phyloP scores from a whole-genome alignment of 30 jellyfish, hydroid and myxozoan genomes.

The Pseudorhiza aurosa region DNA sequence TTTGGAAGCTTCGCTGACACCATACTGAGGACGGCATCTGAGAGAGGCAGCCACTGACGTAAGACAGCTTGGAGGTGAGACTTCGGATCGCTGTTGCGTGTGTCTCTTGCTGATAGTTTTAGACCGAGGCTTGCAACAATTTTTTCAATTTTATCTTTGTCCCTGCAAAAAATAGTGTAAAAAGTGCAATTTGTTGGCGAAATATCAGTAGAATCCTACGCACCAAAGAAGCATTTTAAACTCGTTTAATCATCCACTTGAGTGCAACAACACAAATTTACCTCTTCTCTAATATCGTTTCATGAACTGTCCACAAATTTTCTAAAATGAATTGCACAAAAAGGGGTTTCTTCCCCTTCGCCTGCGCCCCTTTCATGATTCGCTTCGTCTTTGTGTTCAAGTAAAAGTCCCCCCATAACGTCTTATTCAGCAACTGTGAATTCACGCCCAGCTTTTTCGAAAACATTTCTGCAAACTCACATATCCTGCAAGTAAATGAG shows the following conservation, averaged over 20 bases:
- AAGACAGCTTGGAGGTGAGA: constrained; percentile 83
- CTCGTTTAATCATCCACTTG: too few species aligned
- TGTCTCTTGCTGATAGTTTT: constrained; percentile 83
- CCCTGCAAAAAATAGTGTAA: too few species aligned
- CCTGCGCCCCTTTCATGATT: constrained; percentile 89
- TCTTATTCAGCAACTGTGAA: constrained; percentile 50
- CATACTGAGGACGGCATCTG: constrained; percentile 83
- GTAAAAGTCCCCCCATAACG: constrained; percentile 97
- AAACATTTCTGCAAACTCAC: constrained; percentile 83
- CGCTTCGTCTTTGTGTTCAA: constrained; percentile 85
- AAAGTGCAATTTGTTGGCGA: too few species aligned
- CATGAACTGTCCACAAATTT: constrained; percentile 89
- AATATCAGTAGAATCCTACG: too few species aligned
- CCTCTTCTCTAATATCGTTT: constrained; percentile 90
- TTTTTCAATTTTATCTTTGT: constrained; percentile 77
- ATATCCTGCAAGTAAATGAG: constrained; percentile 53
- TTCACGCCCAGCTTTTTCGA: constrained; percentile 89
- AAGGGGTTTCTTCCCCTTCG: constrained; percentile 94
- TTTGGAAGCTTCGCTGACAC: constrained; percentile 84
- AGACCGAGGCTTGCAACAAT: constrained; percentile 79
- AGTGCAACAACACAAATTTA: too few species aligned
- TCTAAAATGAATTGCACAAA: constrained; percentile 93
- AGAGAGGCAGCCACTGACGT: constrained; percentile 99
- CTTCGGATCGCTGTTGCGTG: constrained; percentile 68
- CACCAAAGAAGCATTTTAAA: too few species aligned